Base-by-base conservation (phyloP, 1,140 invertebrate species). In the Streblospio benedicti region DNA sequence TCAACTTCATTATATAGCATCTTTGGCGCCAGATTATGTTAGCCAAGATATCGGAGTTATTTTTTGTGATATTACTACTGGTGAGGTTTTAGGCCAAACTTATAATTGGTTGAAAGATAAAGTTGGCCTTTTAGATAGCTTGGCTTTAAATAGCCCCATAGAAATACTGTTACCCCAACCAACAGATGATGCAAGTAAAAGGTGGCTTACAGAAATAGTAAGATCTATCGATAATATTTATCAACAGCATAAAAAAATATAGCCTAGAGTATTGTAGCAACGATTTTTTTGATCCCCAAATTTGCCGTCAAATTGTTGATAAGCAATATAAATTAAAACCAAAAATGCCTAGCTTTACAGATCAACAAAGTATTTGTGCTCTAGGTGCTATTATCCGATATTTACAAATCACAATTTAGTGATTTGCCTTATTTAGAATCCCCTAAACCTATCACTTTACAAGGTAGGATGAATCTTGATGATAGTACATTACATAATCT, bases 61-160 rank as follows among this genome's bases (percentile, higher is more conserved):
- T 45, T 45, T 45, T 23, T 45, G 43, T 23, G 43, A 45, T 45
- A 45, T 45, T 45, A 20, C 43, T 45, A 45, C 43, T 23, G 43
- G 43, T 23, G 43, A 45, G 43, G 18, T 45, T 45, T 45, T n/a
- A n/a, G n/a, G n/a, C n/a, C n/a, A n/a, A n/a, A n/a, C n/a, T n/a
- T n/a, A n/a, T n/a, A n/a, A n/a, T n/a, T n/a, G n/a, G n/a, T n/a
- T n/a, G n/a, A n/a, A n/a, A n/a, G n/a, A n/a, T n/a, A n/a, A n/a
- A n/a, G n/a, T n/a, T n/a, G n/a, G n/a, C n/a, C n/a, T n/a, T n/a
- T n/a, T n/a, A n/a, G n/a, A n/a, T n/a, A n/a, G n/a, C n/a, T n/a
- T n/a, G n/a, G n/a, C n/a, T n/a, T n/a, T n/a, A n/a, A n/a, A n/a
- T n/a, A n/a, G n/a, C n/a, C n/a, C n/a, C n/a, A n/a, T n/a, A n/a